Base-by-base conservation (phyloP, 37 sponge, comb jelly and placozoan genomes). In the Amphimedon queenslandica region DNA sequence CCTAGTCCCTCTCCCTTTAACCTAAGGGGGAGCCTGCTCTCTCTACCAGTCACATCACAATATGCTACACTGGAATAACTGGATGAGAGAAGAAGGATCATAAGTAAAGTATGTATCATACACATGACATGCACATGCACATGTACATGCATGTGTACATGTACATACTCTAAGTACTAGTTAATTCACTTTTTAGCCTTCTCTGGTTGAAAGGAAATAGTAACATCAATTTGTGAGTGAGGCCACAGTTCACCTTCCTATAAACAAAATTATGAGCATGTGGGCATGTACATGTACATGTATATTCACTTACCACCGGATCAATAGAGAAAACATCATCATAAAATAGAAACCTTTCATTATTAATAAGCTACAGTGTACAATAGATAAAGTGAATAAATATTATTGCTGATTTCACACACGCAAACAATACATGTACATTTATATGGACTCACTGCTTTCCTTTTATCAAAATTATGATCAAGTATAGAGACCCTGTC, bases 241-340 rank as follows among this genome's bases (percentile, higher is more conserved):
- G 99, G 99, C 99, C 99, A 98, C 20, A 98, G 80, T 21, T 96
- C 96, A 40, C 96, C 96, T 41, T 93, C 94, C 91, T 88, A 56
- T n/a, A n/a, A 39, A 4, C 13, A 34, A 69, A n/a, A n/a, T n/a
- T n/a, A n/a, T n/a, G n/a, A n/a, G n/a, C n/a, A n/a, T n/a, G n/a
- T n/a, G n/a, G n/a, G n/a, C n/a, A n/a, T n/a, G n/a, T n/a, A n/a
- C n/a, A n/a, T n/a, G n/a, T n/a, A n/a, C n/a, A n/a, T n/a, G n/a
- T n/a, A n/a, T n/a, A n/a, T n/a, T n/a, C n/a, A 47, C 53, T 18
- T 47, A 47, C 53, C 53, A 47, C 53, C 13, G 53, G 53, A 47
- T 47, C 53, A 55, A 97, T 70, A 18, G 74, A 35, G 37, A 97
- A 75, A 34, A 81, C 65, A 4, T 90, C 88, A 78, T 90, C 89